A percentile compares a stretch with the other conserved stretches of the same genome.
Conservation (phyloP, 2,797 vertebrate genomes). For the Moxostoma hubbsi region DNA sequence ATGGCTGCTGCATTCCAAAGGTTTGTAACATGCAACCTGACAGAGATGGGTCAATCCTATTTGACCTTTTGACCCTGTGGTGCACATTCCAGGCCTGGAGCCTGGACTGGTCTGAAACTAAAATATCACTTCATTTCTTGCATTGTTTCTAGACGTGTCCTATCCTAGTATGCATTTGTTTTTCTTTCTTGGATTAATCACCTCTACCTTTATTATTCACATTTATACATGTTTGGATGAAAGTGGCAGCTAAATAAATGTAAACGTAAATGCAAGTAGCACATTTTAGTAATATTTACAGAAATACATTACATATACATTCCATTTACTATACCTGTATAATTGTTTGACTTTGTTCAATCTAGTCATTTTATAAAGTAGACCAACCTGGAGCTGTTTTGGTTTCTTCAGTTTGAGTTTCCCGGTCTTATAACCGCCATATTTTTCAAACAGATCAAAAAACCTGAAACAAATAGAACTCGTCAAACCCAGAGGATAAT, state of each 20-base stretch:
- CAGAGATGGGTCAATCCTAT: neutral
- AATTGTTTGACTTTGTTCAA: too few relatives aligned
- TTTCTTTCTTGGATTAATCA: too few relatives aligned
- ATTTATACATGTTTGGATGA: too few relatives aligned
- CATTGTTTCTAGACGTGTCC: too few relatives aligned
- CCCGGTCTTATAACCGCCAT: conserved; percentile 93
- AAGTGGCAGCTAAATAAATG: too few relatives aligned
- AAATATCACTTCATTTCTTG: neutral
- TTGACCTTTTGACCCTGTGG: neutral
- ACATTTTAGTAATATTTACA: too few relatives aligned
- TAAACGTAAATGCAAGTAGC: too few relatives aligned
- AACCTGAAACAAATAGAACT: conserved; percentile 77
- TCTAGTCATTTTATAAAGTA: neutral
- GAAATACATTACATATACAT: too few relatives aligned
- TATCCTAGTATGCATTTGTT: too few relatives aligned
- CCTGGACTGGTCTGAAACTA: neutral
- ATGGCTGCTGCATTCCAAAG: neutral
- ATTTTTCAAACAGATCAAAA: conserved; percentile 94
- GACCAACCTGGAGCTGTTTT: conserved; percentile 92
- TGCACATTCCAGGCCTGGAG: neutral
- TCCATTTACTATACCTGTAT: too few relatives aligned
- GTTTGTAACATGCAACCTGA: neutral
- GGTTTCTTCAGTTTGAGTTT: conserved; percentile 97
- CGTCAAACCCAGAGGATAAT: neutral
- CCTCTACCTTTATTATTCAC: too few relatives aligned